Conservation (phyloP, 2,113 vertebrate species). For the Catharus fuscescens region DNA sequence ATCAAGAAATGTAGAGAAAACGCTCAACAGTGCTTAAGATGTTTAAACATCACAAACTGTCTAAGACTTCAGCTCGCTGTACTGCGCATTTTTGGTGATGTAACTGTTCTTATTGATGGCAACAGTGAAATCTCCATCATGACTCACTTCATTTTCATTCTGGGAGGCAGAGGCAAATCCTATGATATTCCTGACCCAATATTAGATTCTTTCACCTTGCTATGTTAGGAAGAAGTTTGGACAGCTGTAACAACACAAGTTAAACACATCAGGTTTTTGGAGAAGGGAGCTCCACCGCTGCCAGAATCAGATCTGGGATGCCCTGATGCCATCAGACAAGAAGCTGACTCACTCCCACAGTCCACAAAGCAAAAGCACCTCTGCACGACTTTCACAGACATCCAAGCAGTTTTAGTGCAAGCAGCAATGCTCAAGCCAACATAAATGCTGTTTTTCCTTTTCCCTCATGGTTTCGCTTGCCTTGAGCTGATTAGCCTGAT, state of each 20-base stretch:
- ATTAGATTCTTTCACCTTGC: not conserved
- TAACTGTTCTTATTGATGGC: not conserved
- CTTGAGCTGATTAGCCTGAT: constrained; percentile 50
- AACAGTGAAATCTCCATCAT: not conserved
- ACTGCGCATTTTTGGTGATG: constrained; percentile 34
- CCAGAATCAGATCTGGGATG: not conserved
- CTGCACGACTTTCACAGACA: not conserved
- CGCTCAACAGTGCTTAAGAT: constrained; percentile 66
- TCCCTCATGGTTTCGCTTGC: not conserved
- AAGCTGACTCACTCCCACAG: not conserved
- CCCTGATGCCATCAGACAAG: not conserved
- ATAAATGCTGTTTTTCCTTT: not conserved
- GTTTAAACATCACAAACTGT: constrained; percentile 69
- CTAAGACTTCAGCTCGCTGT: not conserved
- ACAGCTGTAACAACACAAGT: not conserved
- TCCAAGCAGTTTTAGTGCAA: not conserved
- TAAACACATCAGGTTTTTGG: not conserved
- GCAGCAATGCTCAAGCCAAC: not conserved
- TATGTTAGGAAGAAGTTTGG: not conserved
- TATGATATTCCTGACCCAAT: not conserved
- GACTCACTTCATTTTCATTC: not conserved
- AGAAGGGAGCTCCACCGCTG: not conserved
- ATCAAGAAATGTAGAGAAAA: constrained; percentile 65
- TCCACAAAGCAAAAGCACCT: not conserved
- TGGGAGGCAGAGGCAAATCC: not conserved